A percentile compares a stretch with the other conserved stretches of the same genome.
Evolutionary conservation across 2,888 invertebrate species (phyloP).

Genomic region (Lagria hirta): DNA sequence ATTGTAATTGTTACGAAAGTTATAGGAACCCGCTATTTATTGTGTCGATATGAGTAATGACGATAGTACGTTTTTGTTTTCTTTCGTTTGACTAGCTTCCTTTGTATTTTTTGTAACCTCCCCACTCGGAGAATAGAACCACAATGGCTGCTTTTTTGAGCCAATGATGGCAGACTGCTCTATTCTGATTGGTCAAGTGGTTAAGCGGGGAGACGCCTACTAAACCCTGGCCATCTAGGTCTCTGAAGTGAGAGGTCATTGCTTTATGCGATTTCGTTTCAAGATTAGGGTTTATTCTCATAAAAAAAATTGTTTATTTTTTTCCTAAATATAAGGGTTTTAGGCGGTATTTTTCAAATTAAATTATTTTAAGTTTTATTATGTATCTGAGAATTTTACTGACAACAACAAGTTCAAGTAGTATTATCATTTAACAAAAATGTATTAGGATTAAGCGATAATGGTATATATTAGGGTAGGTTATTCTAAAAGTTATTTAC

Average conservation of each 20-base stretch:
- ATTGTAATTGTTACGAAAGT: no score
- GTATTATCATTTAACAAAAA: no score
- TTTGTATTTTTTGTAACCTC: constrained; percentile 1
- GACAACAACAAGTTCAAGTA: no score
- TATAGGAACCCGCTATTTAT: constrained; percentile 6
- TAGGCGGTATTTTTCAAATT: no score
- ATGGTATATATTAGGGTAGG: no score
- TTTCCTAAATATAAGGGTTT: no score
- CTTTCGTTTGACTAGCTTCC: constrained; percentile 6
- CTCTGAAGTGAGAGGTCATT: constrained; percentile 17
- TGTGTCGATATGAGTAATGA: constrained; percentile 7
- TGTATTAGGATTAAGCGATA: no score
- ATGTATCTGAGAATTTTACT: no score
- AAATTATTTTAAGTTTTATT: no score
- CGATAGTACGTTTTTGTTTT: constrained; percentile 3
- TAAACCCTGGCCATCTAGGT: constrained; percentile 7
- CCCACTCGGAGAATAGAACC: constrained; percentile 6
- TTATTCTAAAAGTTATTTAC: no score
- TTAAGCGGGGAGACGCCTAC: background rate
- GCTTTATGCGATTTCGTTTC: constrained; percentile 16
- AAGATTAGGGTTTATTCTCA: constrained; percentile 16
- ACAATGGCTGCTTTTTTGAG: constrained; percentile 10
- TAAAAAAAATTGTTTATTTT: no score
- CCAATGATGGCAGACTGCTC: constrained; percentile 5
- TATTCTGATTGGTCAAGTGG: constrained; percentile 15